Evolutionary conservation across 2,888 invertebrate genomes (phyloP).

Genomic region (Andrena haemorrhoa): DNA sequence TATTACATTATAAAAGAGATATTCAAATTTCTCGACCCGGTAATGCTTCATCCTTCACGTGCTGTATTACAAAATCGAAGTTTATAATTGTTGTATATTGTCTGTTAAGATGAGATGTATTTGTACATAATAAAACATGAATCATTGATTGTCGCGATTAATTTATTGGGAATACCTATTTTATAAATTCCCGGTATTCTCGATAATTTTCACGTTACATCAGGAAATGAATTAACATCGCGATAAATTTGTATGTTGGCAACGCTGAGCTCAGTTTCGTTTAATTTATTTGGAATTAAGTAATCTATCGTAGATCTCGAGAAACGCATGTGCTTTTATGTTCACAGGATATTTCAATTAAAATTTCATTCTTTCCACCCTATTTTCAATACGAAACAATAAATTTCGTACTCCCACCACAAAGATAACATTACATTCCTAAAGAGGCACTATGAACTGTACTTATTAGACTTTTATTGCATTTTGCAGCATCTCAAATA

Average conservation of each 20-base stretch:
- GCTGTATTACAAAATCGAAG: slow-evolving; percentile 10
- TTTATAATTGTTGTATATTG: slow-evolving; percentile 35
- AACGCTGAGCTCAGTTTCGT: neutral
- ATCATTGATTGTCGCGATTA: neutral
- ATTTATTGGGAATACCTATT: neutral
- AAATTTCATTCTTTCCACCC: neutral
- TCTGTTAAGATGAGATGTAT: slow-evolving; percentile 25
- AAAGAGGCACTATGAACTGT: neutral
- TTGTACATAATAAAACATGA: slow-evolving; percentile 55
- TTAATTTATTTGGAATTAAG: neutral
- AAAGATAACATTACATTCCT: neutral
- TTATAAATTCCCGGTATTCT: neutral
- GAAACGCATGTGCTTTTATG: neutral
- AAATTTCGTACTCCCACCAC: too few species aligned
- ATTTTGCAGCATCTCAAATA: neutral
- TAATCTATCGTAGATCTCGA: neutral
- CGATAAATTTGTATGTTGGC: slow-evolving; percentile 22
- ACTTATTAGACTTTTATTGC: neutral
- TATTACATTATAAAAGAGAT: slow-evolving; percentile 10
- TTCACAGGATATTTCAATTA: neutral
- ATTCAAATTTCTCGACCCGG: neutral
- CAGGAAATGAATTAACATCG: neutral
- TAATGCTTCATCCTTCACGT: slow-evolving; percentile 14
- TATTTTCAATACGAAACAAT: neutral
- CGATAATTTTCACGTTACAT: neutral